Conservation (phyloP, 1,140 invertebrate genomes). For the Andricus grossulariae region DNA sequence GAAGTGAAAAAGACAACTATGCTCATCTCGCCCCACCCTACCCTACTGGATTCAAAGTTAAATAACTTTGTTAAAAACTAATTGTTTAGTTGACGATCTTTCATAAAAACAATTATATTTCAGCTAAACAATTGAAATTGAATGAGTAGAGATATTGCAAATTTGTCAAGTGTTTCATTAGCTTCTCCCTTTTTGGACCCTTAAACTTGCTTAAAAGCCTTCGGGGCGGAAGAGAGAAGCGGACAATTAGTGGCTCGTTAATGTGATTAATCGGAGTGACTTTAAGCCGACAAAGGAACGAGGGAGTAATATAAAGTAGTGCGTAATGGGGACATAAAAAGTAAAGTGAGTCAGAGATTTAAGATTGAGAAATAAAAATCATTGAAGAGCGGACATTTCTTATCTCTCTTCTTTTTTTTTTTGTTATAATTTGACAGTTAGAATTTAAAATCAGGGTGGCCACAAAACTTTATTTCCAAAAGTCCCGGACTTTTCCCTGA, state of each 20-base stretch:
- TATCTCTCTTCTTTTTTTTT: background rate
- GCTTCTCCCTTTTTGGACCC: background rate
- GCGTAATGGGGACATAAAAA: background rate
- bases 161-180: too few species aligned
- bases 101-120: too few species aligned
- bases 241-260: slow-evolving; percentile 40
- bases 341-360: slow-evolving; percentile 3
- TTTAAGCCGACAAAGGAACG: slow-evolving; percentile 37
- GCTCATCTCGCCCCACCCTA: too few species aligned
- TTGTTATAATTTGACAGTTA: background rate
- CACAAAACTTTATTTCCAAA: too few species aligned
- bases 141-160: too few species aligned
- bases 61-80: too few species aligned
- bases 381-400: background rate
- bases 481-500: too few species aligned
- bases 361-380: slow-evolving; percentile 21
- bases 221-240: slow-evolving; percentile 32
- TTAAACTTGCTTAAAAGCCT: background rate
- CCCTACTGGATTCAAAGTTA: too few species aligned
- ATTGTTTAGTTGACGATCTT: too few species aligned
- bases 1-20: too few species aligned
- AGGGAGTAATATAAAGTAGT: slow-evolving; percentile 32
- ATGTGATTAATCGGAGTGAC: slow-evolving; percentile 41
- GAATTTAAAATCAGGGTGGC: too few species aligned
- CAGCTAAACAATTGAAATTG: too few species aligned